Evolutionary conservation across 2,113 vertebrate genomes (phyloP).

Genomic region (Larimichthys crocea): DNA sequence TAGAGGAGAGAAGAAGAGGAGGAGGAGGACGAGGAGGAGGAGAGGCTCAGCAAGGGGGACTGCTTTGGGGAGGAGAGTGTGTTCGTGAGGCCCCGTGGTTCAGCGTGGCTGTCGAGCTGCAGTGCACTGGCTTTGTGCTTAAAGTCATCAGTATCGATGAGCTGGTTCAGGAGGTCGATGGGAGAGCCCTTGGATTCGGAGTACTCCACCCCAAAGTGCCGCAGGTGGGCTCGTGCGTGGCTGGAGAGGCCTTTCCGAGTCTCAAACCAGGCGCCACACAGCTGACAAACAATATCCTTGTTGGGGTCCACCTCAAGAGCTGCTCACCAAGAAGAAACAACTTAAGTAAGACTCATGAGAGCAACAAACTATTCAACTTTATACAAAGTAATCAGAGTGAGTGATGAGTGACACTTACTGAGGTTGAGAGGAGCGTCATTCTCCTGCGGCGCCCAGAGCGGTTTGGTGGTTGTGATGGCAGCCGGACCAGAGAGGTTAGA

Average conservation of each 20-base stretch:
- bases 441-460: conserved; percentile 88
- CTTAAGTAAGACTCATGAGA: not conserved
- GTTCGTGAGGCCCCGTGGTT: conserved; percentile 62
- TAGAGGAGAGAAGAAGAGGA: conserved; percentile 79
- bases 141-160: conserved; percentile 91
- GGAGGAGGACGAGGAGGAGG: conserved; percentile 73
- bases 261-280: conserved; percentile 96
- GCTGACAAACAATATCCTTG: conserved; percentile 93
- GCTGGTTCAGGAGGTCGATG: conserved; percentile 91
- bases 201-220: conserved; percentile 93
- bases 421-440: conserved; percentile 95
- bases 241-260: conserved; percentile 94
- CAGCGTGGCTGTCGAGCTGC: conserved; percentile 63
- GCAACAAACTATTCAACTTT: not conserved
- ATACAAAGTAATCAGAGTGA: not conserved
- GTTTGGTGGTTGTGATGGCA: conserved; percentile 71
- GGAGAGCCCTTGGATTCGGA: conserved; percentile 93
- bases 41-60: conserved; percentile 73
- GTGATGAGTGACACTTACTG: conserved; percentile 87
- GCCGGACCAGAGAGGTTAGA: conserved; percentile 60
- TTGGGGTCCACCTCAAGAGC: conserved; percentile 90
- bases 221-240: conserved; percentile 93
- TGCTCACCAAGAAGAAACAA: conserved; percentile 67
- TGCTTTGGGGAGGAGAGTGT: conserved; percentile 75
- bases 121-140: conserved; percentile 83